A percentile compares a stretch with the other conserved stretches of the same genome.
phyloP scores from a whole-genome alignment of 2,888 invertebrate genomes.

The Cantharis rustica region DNA sequence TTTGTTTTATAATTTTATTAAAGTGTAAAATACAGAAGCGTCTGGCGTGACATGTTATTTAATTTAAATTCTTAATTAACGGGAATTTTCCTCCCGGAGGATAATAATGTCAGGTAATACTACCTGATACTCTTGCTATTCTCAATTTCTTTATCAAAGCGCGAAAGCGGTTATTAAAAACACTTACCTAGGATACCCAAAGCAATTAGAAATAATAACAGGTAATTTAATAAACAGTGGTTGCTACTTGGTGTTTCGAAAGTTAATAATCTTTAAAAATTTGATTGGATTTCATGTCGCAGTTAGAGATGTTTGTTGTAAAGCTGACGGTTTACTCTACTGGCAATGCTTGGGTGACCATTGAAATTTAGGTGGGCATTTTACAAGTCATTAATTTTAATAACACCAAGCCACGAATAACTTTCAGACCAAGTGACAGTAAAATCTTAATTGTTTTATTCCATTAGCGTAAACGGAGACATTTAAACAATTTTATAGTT shows the following conservation, averaged over 20 bases:
- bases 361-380: background rate
- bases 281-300: background rate
- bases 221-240: background rate
- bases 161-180: slow-evolving; percentile 4
- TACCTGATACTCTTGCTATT: slow-evolving; percentile 15
- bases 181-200: background rate
- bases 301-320: background rate
- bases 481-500: background rate
- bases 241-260: background rate
- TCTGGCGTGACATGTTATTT: slow-evolving; percentile 18
- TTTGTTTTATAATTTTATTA: background rate
- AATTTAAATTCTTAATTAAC: slow-evolving; percentile 31
- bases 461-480: background rate
- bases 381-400: slow-evolving; percentile 1
- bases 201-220: background rate
- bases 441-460: background rate
- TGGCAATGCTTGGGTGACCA: background rate
- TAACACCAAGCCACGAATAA: background rate
- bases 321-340: background rate
- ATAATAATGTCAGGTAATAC: slow-evolving; percentile 21
- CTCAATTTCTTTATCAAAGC: slow-evolving; percentile 11
- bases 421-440: background rate
- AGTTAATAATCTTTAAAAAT: background rate
- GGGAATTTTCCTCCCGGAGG: slow-evolving; percentile 16
- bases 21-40: background rate